Evolutionary conservation across 1,140 invertebrate genomes (phyloP), one percentile per base, ranked within the genome.

Genomic region (Temnothorax nylanderi): DNA sequence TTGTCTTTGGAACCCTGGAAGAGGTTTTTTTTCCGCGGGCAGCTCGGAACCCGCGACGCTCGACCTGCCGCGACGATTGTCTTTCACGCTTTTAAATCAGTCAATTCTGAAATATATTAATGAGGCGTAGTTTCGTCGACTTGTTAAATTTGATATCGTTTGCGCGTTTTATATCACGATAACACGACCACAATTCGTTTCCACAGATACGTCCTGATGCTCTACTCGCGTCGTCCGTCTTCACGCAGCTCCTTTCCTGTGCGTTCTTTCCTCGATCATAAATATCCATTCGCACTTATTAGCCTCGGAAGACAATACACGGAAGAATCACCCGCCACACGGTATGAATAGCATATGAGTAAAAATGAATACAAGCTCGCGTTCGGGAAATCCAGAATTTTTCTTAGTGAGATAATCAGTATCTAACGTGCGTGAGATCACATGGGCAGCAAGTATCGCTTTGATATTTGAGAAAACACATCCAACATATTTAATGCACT

Each of bases 1-100:
- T 62, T 90, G 85, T 62, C 85, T 74, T 84, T 60, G 78, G 54
- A 87, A 87, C 84, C 71, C 76, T 60, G 54, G 65, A 60, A 60
- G 84, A 76, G 67, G 76, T 80, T 87, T 85, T 85, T 87, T 87
- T 85, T 56, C 74, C 44, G 13, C 49, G 47, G 51, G 51, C 47
- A 54, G 26, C 37, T 72, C 41, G 18, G n/a, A n/a, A 54, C 7
- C 0, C 49, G 4, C 44, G 18, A 32, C 60, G 58, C 26, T 77
- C 41, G 13, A 21, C 41, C 21, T 69, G 11, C 34, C 21, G 34
- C 18, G 51, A 67, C 34, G 44, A 47, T 34, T n/a, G 13, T 26
- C 32, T 67, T 32, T 21, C 32, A 64, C 16, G 72, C 72, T 58
- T 67, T 44, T 18, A 44, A 26, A 47, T 77, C 5, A 16, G 41